Base-by-base conservation (phyloP, 2,113 vertebrate genomes). In the Mirounga angustirostris region DNA sequence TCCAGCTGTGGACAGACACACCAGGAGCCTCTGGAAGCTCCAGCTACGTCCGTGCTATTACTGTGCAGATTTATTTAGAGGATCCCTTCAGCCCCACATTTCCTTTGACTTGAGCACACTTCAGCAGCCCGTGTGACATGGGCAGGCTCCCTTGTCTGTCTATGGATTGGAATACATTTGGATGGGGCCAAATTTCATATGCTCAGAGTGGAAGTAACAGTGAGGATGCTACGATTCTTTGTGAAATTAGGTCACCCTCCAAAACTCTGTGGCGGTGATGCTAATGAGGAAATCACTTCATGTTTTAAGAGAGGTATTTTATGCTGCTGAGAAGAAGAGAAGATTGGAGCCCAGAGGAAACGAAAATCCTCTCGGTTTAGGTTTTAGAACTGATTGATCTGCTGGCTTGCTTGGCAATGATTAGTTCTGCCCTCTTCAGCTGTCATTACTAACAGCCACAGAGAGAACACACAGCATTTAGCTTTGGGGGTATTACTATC, bases 1-100 rank as follows among this genome's bases (percentile, higher is more conserved):
- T 99, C 98, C 78, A 99, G 71, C 99, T 98, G 18, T 8, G 67
- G 24, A 82, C n/a, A 98, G 63, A 94, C 92, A 61, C 73, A 54
- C 82, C 8, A 58, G 82, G 78, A 9, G 26, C 43, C 43, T 11
- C 73, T 9, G 43, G 19, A 26, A 82, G 21, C n/a, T 2, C 22
- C 43, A 18, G 56, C 74, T 54, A 19, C 2, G 18, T 59, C 76
- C 4, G 7, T 3, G 52, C n/a, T 7, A 0, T 59, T 52, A 13
- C 36, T 0, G 7, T 0, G 12, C 46, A 33, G 46, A 21, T 13
- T 8, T 69, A 30, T 4, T 5, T 36, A 11, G 36, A 12, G 30
- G 52, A 2, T 3, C 11, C 5, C 59, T 15, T 8, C 50, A 59
- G 9, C 7, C 65, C 28, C 28, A 4, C 43, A 3, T 9, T 13